phyloP scores from a whole-genome alignment of 2,797 vertebrate genomes.

The Neopelma chrysocephalum region DNA sequence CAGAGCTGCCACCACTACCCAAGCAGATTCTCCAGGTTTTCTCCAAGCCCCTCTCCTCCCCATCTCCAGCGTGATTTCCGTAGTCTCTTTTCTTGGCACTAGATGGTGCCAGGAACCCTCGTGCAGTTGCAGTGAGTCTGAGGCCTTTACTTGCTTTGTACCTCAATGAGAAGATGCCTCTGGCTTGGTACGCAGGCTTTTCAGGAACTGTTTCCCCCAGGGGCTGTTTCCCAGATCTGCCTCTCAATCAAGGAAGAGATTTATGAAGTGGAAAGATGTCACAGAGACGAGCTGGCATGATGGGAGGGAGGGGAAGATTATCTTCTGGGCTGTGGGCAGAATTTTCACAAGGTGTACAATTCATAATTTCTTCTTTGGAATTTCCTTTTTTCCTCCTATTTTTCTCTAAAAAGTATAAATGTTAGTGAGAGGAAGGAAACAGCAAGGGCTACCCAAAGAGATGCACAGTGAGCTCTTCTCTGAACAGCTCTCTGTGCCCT shows the following conservation, averaged over 20 bases:
- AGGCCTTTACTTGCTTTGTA: constrained; percentile 26
- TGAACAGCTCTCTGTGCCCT: background rate
- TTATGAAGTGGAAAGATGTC: constrained; percentile 58
- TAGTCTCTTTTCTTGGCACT: constrained; percentile 59
- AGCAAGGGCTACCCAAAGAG: background rate
- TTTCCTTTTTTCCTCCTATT: background rate
- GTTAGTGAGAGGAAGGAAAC: background rate
- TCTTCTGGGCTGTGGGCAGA: background rate
- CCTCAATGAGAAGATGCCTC: constrained; percentile 47
- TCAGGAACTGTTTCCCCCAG: constrained; percentile 56
- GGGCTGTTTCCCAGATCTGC: constrained; percentile 56
- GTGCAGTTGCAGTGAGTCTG: background rate
- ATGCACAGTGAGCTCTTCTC: background rate
- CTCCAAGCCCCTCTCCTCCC: background rate
- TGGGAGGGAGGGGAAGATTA: background rate
- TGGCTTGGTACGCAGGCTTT: constrained; percentile 46
- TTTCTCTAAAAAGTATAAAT: background rate
- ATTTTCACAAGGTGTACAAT: background rate
- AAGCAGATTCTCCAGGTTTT: background rate
- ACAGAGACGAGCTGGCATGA: constrained; percentile 3
- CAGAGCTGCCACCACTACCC: background rate
- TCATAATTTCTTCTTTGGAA: background rate
- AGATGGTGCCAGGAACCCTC: constrained; percentile 75
- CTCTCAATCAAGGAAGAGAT: constrained; percentile 47
- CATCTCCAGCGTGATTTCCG: background rate